Percentiles rank a stretch among this genome's conserved stretches.
Evolutionary conservation across 1,140 invertebrate genomes (phyloP).

Genomic region (Drosophila fuyamai): DNA sequence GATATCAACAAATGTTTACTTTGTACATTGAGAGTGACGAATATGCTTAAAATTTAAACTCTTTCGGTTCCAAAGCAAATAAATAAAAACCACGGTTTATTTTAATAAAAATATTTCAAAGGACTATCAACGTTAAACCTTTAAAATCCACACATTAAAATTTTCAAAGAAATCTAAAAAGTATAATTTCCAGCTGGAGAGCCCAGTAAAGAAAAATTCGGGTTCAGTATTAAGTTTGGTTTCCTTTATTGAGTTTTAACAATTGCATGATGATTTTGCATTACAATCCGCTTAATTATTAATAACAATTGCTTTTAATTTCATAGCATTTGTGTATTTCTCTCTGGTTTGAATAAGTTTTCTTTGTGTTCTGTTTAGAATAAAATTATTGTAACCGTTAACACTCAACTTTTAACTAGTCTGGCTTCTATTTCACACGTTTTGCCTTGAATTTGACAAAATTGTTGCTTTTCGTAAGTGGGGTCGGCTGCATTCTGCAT

Average conservation of each 20-base stretch:
- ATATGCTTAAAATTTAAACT: too few species aligned
- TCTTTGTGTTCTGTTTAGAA: conserved; percentile 24
- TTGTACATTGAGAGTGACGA: too few species aligned
- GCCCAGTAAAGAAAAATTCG: neutral
- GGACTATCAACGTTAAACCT: too few species aligned
- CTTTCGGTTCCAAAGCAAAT: too few species aligned
- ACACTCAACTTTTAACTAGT: conserved; percentile 62
- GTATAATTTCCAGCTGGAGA: too few species aligned
- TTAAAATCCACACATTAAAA: too few species aligned
- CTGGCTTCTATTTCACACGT: conserved; percentile 16
- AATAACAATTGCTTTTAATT: conserved; percentile 71
- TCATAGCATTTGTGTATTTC: conserved; percentile 45
- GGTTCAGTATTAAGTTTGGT: conserved; percentile 23
- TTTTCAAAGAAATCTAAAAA: too few species aligned
- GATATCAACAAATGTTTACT: too few species aligned
- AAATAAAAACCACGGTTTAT: too few species aligned
- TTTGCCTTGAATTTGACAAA: conserved; percentile 35
- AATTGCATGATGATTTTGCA: conserved; percentile 68
- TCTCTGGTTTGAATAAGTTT: conserved; percentile 20
- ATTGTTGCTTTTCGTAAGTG: conserved; percentile 14
- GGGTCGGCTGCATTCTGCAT: conserved; percentile 1
- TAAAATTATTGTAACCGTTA: conserved; percentile 65
- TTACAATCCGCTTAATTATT: conserved; percentile 68
- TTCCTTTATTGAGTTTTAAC: conserved; percentile 78
- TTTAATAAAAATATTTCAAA: too few species aligned